Evolutionary conservation across 1,140 invertebrate species (phyloP), one percentile per base, ranked within the genome.

Genomic region (Aphis gossypii): DNA sequence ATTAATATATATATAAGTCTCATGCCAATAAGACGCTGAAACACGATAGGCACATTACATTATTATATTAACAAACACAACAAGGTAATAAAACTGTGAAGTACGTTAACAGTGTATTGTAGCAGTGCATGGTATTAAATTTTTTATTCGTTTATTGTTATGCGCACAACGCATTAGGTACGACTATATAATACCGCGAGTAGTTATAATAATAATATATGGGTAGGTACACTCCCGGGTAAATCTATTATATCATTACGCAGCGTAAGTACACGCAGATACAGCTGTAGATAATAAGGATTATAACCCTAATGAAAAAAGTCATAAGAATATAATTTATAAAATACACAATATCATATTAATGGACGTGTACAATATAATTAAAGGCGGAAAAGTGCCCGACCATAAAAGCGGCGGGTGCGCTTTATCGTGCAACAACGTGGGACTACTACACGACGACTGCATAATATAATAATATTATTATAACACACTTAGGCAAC

Each of bases 271-370:
- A 68, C 60, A 14, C 48, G 25, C 25, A 35, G 82, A 23, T 86
- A 86, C 83, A 46, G 23, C 21, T 11, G 1, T 41, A 41, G 44
- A 87, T n/a, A 46, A n/a, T 7, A 48, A 48, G 44, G 84, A 87
- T 87, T 48, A 87, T 48, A 48, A 48, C 84, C 84, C 6, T 87
- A 86, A 86, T 86, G 83, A 86, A 86, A 86, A 86, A 46, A 83
- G 82, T 83, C 23, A 48, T 46, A 48, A 87, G 84, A 48, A 48
- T 14, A 41, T 87, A 87, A 48, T 87, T 48, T n/a, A 87, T n/a
- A 25, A 87, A 87, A 87, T 35, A 76, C 60, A 76, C 60, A n/a
- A n/a, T 76, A 54, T 48, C 2, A 46, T 20, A 87, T 35, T 48
- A 87, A 48, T n/a, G 44, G 23, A 48, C 84, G 84, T 30, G 35